Base-by-base conservation (phyloP, 1,140 invertebrate species). In the Batillaria attramentaria region DNA sequence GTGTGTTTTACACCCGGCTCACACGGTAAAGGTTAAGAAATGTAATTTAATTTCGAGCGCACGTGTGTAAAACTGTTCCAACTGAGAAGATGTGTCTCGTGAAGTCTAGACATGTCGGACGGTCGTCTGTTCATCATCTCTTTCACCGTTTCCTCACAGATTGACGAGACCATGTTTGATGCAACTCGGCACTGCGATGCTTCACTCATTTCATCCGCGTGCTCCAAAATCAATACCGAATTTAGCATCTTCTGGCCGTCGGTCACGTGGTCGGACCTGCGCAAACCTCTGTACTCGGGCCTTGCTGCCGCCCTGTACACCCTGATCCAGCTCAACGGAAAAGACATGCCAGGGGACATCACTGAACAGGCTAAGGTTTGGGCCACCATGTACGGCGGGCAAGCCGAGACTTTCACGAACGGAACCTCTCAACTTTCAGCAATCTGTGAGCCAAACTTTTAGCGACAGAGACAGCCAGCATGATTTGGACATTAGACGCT, bases 241-340 rank as follows among this genome's bases (percentile, higher is more conserved):
- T 79, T 87, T 33, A 43, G 77, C 42, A 84, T 87, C 68, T 57
- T 79, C n/a, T 87, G 84, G 84, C 39, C n/a, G 8, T 31, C 33
- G 6, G 81, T 83, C 1, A 68, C 50, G 3, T 86, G 83, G 84
- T 41, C 35, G 1, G 82, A 87, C 66, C 75, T 86, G n/a, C 16
- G 66, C 16, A 85, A 82, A 72, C 84, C 86, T 1, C 78, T 87
- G 35, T 84, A 84, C 76, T 88, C 87, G 16, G 88, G 84, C 0
- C 82, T 89, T 5, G 87, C 86, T 16, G 87, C 87, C 13, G 75
- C 86, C 18, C 84, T 89, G 1, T 88, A 83, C 43, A 80, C 81
- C 1, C 77, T 73, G 57, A 18, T 78, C 33, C 54, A 10, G 3
- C 83, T 50, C 82, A 77, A 73, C 72, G 72, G 85, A 81, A 81